Conservation (phyloP, 53 echinoderm and acorn worm species). For the Echinometra lucunter region DNA sequence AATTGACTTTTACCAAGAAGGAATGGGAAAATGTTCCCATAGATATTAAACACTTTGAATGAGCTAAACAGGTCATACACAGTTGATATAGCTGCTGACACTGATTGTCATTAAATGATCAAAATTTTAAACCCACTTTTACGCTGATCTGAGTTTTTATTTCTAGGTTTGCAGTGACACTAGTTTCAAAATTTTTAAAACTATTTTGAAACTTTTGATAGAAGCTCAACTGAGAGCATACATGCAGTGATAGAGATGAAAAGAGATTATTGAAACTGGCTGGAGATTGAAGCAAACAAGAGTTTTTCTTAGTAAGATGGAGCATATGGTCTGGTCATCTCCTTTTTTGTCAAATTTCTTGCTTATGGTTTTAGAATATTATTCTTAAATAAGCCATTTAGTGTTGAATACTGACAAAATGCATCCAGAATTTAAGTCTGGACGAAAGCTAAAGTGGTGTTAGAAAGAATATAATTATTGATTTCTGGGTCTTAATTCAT, state of each 20-base stretch:
- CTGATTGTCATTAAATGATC: no score
- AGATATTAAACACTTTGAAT: not conserved
- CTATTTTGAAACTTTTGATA: not conserved
- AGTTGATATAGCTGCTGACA: no score
- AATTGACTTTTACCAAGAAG: not conserved
- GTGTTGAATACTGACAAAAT: not conserved
- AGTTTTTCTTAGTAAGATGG: not conserved
- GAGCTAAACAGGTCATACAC: no score
- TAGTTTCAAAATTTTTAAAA: no score
- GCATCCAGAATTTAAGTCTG: not conserved
- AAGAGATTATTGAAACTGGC: not conserved
- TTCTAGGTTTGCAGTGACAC: no score
- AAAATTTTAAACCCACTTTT: no score
- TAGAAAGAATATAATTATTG: not conserved
- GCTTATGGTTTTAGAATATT: not conserved
- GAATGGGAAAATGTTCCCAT: not conserved
- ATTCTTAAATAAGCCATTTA: conserved; percentile 13
- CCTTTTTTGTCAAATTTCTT: not conserved
- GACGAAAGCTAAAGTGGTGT: not conserved
- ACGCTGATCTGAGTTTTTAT: no score
- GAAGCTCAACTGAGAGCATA: not conserved
- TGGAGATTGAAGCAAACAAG: not conserved
- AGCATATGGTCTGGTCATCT: conserved; percentile 14
- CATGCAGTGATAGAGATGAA: not conserved
- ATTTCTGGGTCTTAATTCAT: not conserved